Evolutionary conservation across 2,888 invertebrate species (phyloP).

Genomic region (Podotricha telesiphe): DNA sequence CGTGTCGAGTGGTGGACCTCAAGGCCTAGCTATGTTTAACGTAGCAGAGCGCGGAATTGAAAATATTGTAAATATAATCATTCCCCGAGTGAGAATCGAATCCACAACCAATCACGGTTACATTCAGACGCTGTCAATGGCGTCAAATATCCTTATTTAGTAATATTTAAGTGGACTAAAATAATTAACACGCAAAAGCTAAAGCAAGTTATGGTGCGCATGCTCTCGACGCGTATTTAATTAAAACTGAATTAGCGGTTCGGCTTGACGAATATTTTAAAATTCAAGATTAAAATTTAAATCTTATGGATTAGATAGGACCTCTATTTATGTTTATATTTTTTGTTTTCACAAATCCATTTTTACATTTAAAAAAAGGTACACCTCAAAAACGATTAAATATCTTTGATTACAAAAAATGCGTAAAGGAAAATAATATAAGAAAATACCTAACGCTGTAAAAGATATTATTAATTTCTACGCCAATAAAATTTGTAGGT

Average conservation of each 20-base stretch:
- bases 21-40: too few relatives aligned
- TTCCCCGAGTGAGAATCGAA: too few relatives aligned
- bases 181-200: constrained; percentile 32
- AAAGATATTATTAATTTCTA: neutral
- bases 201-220: constrained; percentile 40
- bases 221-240: constrained; percentile 49
- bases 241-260: constrained; percentile 51
- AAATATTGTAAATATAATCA: too few relatives aligned
- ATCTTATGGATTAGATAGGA: constrained; percentile 36
- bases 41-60: too few relatives aligned
- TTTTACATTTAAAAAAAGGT: neutral
- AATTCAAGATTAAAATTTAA: constrained; percentile 44
- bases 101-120: too few relatives aligned
- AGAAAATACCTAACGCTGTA: neutral
- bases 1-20: too few relatives aligned
- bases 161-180: constrained; percentile 28
- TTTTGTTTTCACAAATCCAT: neutral
- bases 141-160: neutral
- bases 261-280: constrained; percentile 46
- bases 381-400: constrained; percentile 7
- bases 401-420: neutral
- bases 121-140: too few relatives aligned
- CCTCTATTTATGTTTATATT: constrained; percentile 6
- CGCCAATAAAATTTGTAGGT: neutral
- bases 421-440: neutral